Conservation (phyloP, 2,888 invertebrate species). For the Cephonodes hylas region DNA sequence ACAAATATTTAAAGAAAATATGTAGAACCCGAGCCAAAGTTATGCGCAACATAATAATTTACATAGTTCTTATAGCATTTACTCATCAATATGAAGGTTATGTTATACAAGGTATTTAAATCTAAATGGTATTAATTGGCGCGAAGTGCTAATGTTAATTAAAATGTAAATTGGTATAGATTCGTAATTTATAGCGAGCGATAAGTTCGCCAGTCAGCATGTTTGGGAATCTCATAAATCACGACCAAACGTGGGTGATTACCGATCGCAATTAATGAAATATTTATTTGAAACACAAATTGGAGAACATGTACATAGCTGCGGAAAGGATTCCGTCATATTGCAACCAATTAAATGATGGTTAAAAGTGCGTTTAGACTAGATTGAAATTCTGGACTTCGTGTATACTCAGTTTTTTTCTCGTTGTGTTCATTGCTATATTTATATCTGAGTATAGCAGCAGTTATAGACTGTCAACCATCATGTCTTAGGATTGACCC, state of each 20-base stretch:
- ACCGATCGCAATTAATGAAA: neutral
- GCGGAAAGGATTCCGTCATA: neutral
- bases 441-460: no score
- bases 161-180: constrained; percentile 7
- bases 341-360: neutral
- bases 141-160: constrained; percentile 6
- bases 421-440: no score
- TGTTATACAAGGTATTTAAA: constrained; percentile 17
- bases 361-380: neutral
- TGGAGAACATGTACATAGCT: neutral
- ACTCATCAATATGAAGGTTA: constrained; percentile 16
- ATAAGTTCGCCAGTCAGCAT: constrained; percentile 1
- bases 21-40: neutral
- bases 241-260: constrained; percentile 2
- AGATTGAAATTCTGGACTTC: no score
- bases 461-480: no score
- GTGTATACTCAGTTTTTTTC: no score
- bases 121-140: constrained; percentile 3
- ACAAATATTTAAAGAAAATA: neutral
- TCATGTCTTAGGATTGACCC: no score
- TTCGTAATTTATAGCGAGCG: neutral
- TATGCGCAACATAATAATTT: constrained; percentile 12
- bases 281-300: constrained; percentile 12
- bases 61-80: constrained; percentile 14
- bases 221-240: constrained; percentile 5